Percentiles rank a stretch among this genome's conserved stretches.
Conservation (phyloP, 1,140 invertebrate species). For the Lineus longissimus region DNA sequence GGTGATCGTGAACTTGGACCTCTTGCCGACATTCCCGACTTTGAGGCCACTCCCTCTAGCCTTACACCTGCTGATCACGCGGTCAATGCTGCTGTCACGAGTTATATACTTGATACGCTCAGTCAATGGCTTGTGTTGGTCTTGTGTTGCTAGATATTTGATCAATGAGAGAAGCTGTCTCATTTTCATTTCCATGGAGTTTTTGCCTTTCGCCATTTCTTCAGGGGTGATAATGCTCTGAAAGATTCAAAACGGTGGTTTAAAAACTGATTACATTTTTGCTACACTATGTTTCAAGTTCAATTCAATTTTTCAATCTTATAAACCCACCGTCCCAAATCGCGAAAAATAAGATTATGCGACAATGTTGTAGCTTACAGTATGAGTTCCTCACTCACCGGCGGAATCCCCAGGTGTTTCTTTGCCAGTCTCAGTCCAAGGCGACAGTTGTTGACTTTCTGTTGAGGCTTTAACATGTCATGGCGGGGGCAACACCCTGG, state of each 20-base stretch:
- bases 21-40: constrained; percentile 35
- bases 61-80: constrained; percentile 14
- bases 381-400: too few relatives aligned
- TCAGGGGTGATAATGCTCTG: constrained; percentile 37
- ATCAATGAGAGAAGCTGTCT: constrained; percentile 36
- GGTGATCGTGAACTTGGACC: constrained; percentile 39
- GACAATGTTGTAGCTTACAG: too few relatives aligned
- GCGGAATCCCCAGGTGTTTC: constrained; percentile 37
- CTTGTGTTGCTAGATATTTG: constrained; percentile 25
- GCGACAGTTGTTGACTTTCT: constrained; percentile 48
- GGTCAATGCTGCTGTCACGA: neutral
- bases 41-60: constrained; percentile 37
- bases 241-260: constrained; percentile 4
- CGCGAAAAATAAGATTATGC: too few relatives aligned
- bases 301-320: too few relatives aligned
- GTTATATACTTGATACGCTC: constrained; percentile 20
- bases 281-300: too few relatives aligned
- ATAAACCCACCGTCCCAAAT: too few relatives aligned
- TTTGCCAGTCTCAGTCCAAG: constrained; percentile 47
- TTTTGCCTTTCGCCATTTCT: constrained; percentile 40
- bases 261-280: too few relatives aligned
- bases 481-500: constrained; percentile 50
- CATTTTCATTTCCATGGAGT: constrained; percentile 31
- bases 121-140: neutral
- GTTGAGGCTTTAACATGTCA: constrained; percentile 42